phyloP scores from a whole-genome alignment of 2,113 vertebrate genomes.

The Pelecanus crispus region DNA sequence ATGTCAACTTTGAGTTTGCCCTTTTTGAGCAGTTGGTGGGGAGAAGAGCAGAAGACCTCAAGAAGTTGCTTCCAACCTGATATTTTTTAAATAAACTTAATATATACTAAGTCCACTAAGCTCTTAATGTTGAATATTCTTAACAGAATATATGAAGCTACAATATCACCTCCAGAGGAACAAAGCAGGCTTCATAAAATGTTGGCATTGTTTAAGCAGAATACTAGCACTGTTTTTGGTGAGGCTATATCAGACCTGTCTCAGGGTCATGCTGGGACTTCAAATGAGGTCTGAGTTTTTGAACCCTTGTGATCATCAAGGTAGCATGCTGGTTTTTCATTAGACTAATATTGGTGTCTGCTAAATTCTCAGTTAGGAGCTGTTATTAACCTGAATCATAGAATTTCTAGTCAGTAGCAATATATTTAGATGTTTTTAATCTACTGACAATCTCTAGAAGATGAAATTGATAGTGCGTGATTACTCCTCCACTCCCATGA shows the following conservation, averaged over 20 bases:
- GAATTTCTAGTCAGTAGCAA: neutral
- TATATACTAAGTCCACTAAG: neutral
- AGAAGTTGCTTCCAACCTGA: neutral
- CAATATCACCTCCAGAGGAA: neutral
- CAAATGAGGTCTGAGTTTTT: neutral
- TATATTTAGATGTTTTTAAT: neutral
- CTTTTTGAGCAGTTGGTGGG: neutral
- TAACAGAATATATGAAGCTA: neutral
- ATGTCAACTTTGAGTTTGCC: neutral
- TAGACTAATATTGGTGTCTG: neutral
- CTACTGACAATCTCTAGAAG: neutral
- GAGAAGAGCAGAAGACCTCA: neutral
- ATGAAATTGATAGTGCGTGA: neutral
- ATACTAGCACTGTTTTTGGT: neutral
- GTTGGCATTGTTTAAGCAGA: neutral
- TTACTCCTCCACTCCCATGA: neutral
- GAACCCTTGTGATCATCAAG: neutral
- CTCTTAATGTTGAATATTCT: neutral
- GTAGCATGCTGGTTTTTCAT: neutral
- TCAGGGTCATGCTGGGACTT: neutral
- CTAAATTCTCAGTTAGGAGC: neutral
- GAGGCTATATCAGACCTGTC: neutral
- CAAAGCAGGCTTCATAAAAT: neutral
- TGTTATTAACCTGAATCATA: neutral
- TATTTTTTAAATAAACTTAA: neutral